phyloP scores from a whole-genome alignment of 2,113 vertebrate species.

The Alligator mississippiensis region DNA sequence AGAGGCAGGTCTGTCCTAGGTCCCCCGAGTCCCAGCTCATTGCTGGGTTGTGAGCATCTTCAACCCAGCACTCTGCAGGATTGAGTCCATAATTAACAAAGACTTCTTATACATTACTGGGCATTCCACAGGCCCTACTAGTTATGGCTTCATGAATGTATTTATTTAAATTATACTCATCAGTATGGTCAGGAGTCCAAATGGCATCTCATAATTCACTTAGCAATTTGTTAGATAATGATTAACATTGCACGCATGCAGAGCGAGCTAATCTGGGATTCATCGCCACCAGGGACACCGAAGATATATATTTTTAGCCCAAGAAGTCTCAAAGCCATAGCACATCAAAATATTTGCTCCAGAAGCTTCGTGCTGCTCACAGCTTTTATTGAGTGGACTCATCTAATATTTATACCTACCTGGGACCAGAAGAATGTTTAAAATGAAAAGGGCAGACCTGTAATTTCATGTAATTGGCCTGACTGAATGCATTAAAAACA shows the following conservation, averaged over 20 bases:
- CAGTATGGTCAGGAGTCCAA: conserved; percentile 6
- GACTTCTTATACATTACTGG: neutral
- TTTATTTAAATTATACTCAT: conserved; percentile 54
- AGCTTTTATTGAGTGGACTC: neutral
- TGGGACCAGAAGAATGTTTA: conserved; percentile 27
- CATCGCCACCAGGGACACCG: neutral
- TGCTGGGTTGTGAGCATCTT: too few relatives aligned
- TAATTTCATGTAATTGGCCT: conserved; percentile 68
- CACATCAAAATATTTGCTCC: conserved; percentile 18
- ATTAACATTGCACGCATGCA: neutral
- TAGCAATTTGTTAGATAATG: neutral
- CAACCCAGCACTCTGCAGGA: neutral
- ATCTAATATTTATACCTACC: conserved; percentile 29
- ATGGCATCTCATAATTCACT: conserved; percentile 18
- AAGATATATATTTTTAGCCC: conserved; percentile 15
- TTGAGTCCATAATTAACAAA: neutral
- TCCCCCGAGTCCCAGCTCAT: neutral
- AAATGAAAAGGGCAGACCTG: conserved; percentile 36
- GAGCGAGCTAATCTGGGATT: neutral
- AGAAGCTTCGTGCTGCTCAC: neutral
- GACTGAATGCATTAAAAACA: conserved; percentile 49
- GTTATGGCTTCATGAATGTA: conserved; percentile 36
- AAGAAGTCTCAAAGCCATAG: neutral
- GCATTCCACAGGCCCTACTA: conserved; percentile 22
- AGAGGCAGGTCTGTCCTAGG: neutral